Conservation (phyloP, 1,140 invertebrate genomes). For the Globodera ellingtonae region DNA sequence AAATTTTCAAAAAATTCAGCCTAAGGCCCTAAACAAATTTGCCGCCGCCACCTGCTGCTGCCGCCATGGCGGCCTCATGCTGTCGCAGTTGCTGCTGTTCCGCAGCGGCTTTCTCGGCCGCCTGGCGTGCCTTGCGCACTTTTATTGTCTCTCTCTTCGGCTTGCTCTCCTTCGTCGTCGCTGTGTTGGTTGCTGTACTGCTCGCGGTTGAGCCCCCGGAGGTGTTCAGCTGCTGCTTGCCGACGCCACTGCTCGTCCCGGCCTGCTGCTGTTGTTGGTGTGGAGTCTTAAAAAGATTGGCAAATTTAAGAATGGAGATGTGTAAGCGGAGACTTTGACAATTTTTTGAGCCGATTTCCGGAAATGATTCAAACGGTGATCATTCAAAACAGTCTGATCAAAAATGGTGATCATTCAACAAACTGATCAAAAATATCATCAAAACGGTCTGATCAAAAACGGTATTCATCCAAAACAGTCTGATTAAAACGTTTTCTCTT, state of each 20-base stretch:
- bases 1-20: too few relatives aligned
- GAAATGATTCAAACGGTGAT: too few relatives aligned
- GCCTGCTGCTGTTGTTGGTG: slow-evolving; percentile 3
- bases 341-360: too few relatives aligned
- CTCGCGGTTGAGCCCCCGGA: neutral
- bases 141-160: slow-evolving; percentile 19
- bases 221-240: slow-evolving; percentile 12
- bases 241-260: neutral
- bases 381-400: too few relatives aligned
- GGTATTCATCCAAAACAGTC: too few relatives aligned
- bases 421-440: too few relatives aligned
- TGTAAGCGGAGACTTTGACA: too few relatives aligned
- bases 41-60: neutral
- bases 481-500: too few relatives aligned
- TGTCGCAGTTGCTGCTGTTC: slow-evolving; percentile 4
- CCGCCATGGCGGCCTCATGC: neutral
- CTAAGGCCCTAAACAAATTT: neutral
- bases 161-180: slow-evolving; percentile 1
- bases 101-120: slow-evolving; percentile 11
- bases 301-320: too few relatives aligned
- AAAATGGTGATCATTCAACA: too few relatives aligned
- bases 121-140: slow-evolving; percentile 12
- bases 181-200: neutral
- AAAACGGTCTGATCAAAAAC: too few relatives aligned
- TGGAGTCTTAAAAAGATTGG: neutral